Conservation (phyloP, 64 coral and sea anemone genomes). For the Montipora efflorescens region DNA sequence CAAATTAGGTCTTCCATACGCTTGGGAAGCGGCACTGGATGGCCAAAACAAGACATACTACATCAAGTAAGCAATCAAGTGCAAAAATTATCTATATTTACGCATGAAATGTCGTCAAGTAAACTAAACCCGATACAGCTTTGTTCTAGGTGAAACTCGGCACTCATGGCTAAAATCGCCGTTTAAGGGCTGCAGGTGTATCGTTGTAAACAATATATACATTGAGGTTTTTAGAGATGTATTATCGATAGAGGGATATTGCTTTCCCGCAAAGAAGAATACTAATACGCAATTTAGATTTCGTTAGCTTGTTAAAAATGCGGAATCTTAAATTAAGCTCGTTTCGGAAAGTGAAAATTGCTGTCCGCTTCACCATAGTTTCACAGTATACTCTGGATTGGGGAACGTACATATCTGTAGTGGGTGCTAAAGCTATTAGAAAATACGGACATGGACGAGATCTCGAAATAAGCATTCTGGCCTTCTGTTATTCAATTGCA, state of each 20-base stretch:
- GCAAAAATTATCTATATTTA: neutral
- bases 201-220: neutral
- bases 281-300: neutral
- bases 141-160: neutral
- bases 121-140: neutral
- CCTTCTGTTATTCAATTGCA: too few species aligned
- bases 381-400: too few species aligned
- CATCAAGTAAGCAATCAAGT: conserved; percentile 78
- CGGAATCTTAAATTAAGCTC: too few species aligned
- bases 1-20: conserved; percentile 88
- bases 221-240: neutral
- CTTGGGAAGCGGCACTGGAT: conserved; percentile 81
- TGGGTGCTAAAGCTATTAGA: too few species aligned
- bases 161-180: neutral
- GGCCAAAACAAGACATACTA: conserved; percentile 79
- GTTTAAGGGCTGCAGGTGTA: neutral
- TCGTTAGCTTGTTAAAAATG: neutral
- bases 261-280: neutral
- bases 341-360: too few species aligned
- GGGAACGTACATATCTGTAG: too few species aligned
- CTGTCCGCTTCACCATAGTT: too few species aligned
- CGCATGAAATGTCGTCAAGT: neutral
- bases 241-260: neutral
- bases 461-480: too few species aligned
- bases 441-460: too few species aligned